Evolutionary conservation across 2,113 vertebrate genomes (phyloP), one percentile per base, ranked within the genome.

Genomic region (Theristicus caerulescens): DNA sequence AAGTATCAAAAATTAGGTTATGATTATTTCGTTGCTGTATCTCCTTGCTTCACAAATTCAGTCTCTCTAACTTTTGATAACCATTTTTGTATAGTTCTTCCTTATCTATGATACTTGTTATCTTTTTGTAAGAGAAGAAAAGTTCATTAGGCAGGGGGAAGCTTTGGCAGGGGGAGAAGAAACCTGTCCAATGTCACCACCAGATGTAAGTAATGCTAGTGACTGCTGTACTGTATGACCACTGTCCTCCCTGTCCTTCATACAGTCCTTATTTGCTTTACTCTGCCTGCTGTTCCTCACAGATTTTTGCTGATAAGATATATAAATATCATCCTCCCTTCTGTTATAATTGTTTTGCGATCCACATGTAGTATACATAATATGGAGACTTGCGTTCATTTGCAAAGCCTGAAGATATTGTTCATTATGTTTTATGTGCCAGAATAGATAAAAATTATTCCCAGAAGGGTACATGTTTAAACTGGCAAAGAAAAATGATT

Each of bases 401-500:
- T 66, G 26, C 62, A 96, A 93, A 90, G 67, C 66, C 93, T 93
- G 78, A 82, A 89, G 86, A 88, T 85, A 92, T 73, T 93, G 91
- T 92, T 96, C 93, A 90, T 95, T 93, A 93, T 71, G 74, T 87
- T 96, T 94, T 36, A 64, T 65, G 61, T 90, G 71, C 44, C 84
- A 83, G 78, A 96, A 88, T 46, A 62, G 61, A 96, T 86, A 62
- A 94, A 91, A 88, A 73, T 46, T 90, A 82, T 92, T 92, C 93
- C 77, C 86, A 95, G 71, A 94, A 96, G 91, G 87, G 34, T 64
- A 73, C n/a, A 14, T 72, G 86, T 78, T 95, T 95, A 95, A 94
- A 85, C 47, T 92, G 65, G 57, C 42, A 94, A 74, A 82, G 80
- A 74, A 93, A 94, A 94, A 91, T 93, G 89, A 95, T 52, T 94